Evolutionary conservation across 2,797 vertebrate species (phyloP), one percentile per base, ranked within the genome.

Genomic region (Gymnothorax reevesii): DNA sequence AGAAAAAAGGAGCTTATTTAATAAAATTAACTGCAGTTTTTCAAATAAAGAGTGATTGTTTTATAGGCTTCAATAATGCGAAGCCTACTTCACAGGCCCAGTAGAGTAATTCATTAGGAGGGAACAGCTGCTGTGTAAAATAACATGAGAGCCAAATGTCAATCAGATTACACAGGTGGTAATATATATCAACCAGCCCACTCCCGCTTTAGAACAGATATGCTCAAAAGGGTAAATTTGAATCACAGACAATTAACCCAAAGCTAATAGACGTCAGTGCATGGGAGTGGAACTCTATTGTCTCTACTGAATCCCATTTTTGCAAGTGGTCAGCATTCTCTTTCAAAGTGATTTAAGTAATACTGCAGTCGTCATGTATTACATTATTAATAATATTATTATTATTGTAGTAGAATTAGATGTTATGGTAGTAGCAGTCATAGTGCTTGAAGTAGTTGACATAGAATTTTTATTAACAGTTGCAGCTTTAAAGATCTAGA

Each of bases 91-190:
- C 7, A 33, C n/a, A 71, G 66, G 8, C 9, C 66, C 7, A 25
- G 7, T 71, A 9, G n/a, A 71, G 25, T 71, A 33, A 71, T 25
- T 33, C 25, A 71, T 71, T 25, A 25, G 66, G 66, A 71, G 12
- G 9, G 66, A 71, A 71, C 66, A 71, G 66, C 66, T 71, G 66
- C 66, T 71, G 4, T 71, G 7, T 71, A 12, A 71, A 71, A 71
- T 71, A 71, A 71, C 66, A 71, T 27, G 66, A 71, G 25, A 27
- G 66, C 66, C 66, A 71, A 71, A 71, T 71, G 66, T 27, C 66
- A 71, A 33, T 71, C 66, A 71, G 25, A 25, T 71, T 71, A 33
- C 25, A 13, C 66, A 71, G 66, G 66, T 71, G 66, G 66, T 25
- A 71, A 71, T 71, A 71, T 71, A 71, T 71, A 9, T 10, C 0